phyloP scores from a whole-genome alignment of 1,140 invertebrate species.

The Drosophila baimaii region DNA sequence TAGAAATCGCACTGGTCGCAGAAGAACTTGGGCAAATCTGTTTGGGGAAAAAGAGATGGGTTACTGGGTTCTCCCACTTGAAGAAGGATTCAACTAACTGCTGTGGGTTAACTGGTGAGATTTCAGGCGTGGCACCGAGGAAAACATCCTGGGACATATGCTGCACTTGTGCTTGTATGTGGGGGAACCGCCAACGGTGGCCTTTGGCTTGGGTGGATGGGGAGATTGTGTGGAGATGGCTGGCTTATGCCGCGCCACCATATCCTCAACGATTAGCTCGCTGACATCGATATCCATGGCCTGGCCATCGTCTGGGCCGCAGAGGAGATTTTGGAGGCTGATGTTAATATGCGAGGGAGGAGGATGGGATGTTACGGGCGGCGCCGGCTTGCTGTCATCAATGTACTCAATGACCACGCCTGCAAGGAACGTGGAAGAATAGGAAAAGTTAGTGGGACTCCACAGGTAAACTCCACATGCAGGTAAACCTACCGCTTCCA shows the following conservation, averaged over 20 bases:
- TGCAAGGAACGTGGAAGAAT: not conserved
- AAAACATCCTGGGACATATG: constrained; percentile 60
- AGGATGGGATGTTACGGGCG: not conserved
- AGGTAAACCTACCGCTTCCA: constrained; percentile 49
- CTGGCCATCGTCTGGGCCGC: constrained; percentile 18
- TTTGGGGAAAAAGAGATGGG: not conserved
- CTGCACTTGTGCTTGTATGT: constrained; percentile 63
- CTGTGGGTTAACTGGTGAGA: constrained; percentile 77
- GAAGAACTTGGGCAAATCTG: constrained; percentile 79
- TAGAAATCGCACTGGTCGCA: constrained; percentile 74
- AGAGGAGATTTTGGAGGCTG: constrained; percentile 52
- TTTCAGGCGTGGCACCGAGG: constrained; percentile 65
- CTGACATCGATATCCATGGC: constrained; percentile 67
- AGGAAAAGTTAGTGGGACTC: not conserved
- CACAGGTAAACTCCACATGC: not conserved
- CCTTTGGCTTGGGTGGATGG: constrained; percentile 39
- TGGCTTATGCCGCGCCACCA: constrained; percentile 34
- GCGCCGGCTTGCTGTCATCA: constrained; percentile 54
- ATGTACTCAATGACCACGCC: constrained; percentile 72
- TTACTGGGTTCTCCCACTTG: not conserved
- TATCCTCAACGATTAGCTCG: constrained; percentile 62
- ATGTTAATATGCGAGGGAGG: constrained; percentile 31
- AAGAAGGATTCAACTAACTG: constrained; percentile 49
- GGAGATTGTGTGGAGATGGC: constrained; percentile 2
- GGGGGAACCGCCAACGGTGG: constrained; percentile 15